Base-by-base conservation (phyloP, 2,888 invertebrate genomes). In the Alsophila aescularia region DNA sequence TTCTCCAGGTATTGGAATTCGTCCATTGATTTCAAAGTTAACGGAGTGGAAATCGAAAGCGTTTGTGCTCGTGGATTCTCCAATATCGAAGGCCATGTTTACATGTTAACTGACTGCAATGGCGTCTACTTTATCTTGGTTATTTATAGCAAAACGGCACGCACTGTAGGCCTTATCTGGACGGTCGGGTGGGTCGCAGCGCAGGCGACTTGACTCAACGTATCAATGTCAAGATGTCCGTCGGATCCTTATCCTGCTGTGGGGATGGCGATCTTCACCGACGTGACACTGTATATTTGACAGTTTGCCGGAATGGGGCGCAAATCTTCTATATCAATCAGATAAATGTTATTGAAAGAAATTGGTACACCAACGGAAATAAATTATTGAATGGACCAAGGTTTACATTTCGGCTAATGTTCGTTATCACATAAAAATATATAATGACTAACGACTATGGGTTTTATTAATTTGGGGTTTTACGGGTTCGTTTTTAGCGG, bases 81-180 rank as follows among this genome's bases (percentile, higher is more conserved):
- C 59, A 62, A 66, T 60, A 56, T 56, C 55, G 59, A 67, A 67
- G 69, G 58, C 67, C 62, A 69, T 72, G 72, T 74, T 75, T 60
- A 67, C 68, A 75, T 72, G 69, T 61, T 72, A 74, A 74, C 74
- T 71, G 73, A 60, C 58, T 60, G 63, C 66, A 74, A 50, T 51
- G 53, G 64, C 53, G 64, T 67, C 54, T 62, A 60, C 64, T 64
- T 71, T 79, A 75, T 77, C 71, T 67, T 54, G 59, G 48, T 75
- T 78, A 77, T 77, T 80, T 77, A 79, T 75, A 75, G 70, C 60
- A 58, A 63, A 70, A 69, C 66, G 67, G 71, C 77, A 79, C 76
- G 76, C 70, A 75, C 63, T 67, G 40, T 56, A 61, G 67, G 58
- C 73, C 73, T 79, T 81, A 81, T 81, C 80, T 67, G 70, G 66